phyloP scores from a whole-genome alignment of 2,113 vertebrate species.

The Butastur rufipennis region DNA sequence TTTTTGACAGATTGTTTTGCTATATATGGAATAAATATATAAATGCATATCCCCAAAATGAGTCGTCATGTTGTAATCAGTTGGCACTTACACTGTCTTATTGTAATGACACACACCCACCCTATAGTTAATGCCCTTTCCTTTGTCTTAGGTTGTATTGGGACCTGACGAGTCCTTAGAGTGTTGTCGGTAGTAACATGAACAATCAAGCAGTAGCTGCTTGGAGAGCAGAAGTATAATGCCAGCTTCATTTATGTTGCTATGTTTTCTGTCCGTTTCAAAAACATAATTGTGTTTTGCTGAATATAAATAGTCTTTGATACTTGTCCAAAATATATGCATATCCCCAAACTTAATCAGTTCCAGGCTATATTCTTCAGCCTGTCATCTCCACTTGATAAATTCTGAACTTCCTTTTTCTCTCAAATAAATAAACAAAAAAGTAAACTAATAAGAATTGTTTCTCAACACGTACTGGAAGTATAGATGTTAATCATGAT shows the following conservation, averaged over 20 bases:
- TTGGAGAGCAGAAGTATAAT: not conserved
- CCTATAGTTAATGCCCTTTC: not conserved
- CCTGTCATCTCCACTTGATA: not conserved
- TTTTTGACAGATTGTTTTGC: not conserved
- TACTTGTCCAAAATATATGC: not conserved
- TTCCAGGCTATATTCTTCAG: not conserved
- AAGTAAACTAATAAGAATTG: not conserved
- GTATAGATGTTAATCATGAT: constrained; percentile 5
- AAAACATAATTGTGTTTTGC: not conserved
- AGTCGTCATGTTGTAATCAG: not conserved
- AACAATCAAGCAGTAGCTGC: not conserved
- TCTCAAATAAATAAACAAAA: not conserved
- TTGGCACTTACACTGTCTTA: not conserved
- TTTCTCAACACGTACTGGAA: not conserved
- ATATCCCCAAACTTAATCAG: not conserved
- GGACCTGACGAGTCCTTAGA: not conserved
- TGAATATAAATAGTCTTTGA: not conserved
- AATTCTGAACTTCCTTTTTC: not conserved
- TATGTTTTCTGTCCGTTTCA: not conserved
- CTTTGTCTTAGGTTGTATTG: not conserved
- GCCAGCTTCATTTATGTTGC: not conserved
- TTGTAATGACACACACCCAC: not conserved
- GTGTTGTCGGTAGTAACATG: not conserved
- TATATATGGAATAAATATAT: not conserved
- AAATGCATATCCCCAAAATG: not conserved